Base-by-base conservation (phyloP, 2,888 invertebrate genomes). In the Cryptocephalus primarius region DNA sequence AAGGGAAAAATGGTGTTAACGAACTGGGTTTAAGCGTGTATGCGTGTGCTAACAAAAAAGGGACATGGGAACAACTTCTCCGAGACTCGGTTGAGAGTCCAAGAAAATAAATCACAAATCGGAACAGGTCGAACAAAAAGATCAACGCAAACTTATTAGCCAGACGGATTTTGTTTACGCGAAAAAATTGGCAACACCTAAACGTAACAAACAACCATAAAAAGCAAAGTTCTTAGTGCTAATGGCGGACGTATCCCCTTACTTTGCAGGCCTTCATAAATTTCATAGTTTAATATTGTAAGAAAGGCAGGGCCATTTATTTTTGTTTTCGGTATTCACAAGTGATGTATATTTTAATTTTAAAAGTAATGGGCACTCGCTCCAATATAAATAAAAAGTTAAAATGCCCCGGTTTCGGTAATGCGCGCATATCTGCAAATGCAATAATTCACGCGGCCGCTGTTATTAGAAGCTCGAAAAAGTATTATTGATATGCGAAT, bases 331-430 rank as follows among this genome's bases (percentile, higher is more conserved):
- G 61, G 65, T 61, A 62, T 62, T 57, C 61, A 59, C 56, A 60
- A 62, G 65, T 68, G 67, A 67, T 68, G 68, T 68, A 68, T 68
- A 68, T 68, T 68, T 68, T 68, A 67, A 68, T 68, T 68, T 68
- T 64, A 64, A 65, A 67, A 67, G 66, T 68, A 68, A 67, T 66
- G 66, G 65, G 57, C 58, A 60, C 61, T 63, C 60, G 63, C 62
- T 62, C 58, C 62, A 60, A 63, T 65, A 64, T 63, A 65, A 65
- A 65, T 64, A 64, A 65, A 66, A 65, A 65, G 60, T 62, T 59
- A 60, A 62, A 62, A 50, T 53, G 53, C 45, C 53, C 48, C 43
- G 49, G 51, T 48, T 53, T 42, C 51, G 38, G 44, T 51, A 53
- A 53, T 53, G 50, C 48, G 48, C 42, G 47, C 49, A 50, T 49